Evolutionary conservation across 2,888 invertebrate species (phyloP), one percentile per base, ranked within the genome.

Genomic region (Ochropacha duplaris): DNA sequence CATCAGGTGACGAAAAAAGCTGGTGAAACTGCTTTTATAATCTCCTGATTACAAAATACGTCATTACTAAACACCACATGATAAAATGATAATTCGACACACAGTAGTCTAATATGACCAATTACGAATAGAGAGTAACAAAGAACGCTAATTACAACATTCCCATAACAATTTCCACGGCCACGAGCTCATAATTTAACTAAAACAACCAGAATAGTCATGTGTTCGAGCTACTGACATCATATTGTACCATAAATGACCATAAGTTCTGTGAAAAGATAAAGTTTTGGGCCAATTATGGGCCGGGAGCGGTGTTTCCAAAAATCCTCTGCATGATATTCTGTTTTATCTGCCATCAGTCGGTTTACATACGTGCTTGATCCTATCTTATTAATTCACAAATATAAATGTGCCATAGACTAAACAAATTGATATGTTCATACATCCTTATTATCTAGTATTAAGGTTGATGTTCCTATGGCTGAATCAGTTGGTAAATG

Each of bases 221-320:
- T 60, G 57, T 65, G 69, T 71, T 71, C 70, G 67, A 62, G 85
- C 84, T 86, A 83, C 87, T 74, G 80, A 77, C 76, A 79, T 79
- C 61, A 78, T 80, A 79, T 75, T 69, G 74, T 73, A 74, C 79
- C 82, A 79, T 76, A 87, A 90, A 88, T 84, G 87, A 83, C 87
- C 87, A 86, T 83, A 83, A 83, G 70, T 92, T 91, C 91, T 81
- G 76, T 83, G 91, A 90, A 92, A 74, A 88, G 87, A 89, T 91
- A 88, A 90, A 86, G 72, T 81, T 82, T 83, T 79, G 66, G 74
- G 71, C 89, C 91, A 90, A 90, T 91, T 91, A 90, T 84, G 83
- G 85, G 66, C 68, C 80, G 71, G 73, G 71, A 81, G 87, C 88
- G 87, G 88, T 74, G 82, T 88, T 90, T 90, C 89, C 90, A 87